A percentile compares a stretch with the other conserved stretches of the same genome.
Evolutionary conservation across 2,797 vertebrate genomes (phyloP).

Genomic region (Chelon auratus): DNA sequence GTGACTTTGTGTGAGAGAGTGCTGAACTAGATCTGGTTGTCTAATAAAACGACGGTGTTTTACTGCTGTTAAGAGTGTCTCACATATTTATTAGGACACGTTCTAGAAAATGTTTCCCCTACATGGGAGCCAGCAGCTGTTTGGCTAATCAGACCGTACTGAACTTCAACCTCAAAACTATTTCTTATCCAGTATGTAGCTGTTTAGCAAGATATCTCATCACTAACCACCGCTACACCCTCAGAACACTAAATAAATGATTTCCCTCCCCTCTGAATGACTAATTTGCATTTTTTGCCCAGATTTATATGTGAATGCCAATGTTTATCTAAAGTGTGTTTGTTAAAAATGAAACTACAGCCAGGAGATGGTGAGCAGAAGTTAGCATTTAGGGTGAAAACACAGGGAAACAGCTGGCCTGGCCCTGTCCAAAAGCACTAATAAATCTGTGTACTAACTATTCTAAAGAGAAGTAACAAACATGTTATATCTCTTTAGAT

Average conservation of each 20-base stretch:
- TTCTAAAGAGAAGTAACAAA: background rate
- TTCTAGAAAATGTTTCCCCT: background rate
- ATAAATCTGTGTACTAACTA: no score
- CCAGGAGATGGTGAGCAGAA: background rate
- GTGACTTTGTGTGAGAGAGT: conserved; percentile 1
- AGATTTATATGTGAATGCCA: background rate
- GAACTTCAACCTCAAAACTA: background rate
- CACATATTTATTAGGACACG: background rate
- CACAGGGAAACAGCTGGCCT: background rate
- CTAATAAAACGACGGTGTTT: background rate
- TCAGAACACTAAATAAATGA: background rate
- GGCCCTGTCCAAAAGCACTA: background rate
- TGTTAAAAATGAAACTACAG: background rate
- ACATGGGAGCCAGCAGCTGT: background rate
- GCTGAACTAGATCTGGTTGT: conserved; percentile 1
- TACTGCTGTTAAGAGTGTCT: background rate
- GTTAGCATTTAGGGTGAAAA: background rate
- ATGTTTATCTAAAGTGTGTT: background rate
- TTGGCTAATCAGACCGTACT: background rate
- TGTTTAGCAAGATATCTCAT: background rate
- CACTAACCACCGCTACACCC: background rate
- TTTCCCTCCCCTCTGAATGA: background rate
- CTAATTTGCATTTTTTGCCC: background rate
- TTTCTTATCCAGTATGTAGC: background rate
- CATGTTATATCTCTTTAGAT: background rate